Base-by-base conservation (phyloP, 1,140 invertebrate genomes). In the Coelopa frigida region DNA sequence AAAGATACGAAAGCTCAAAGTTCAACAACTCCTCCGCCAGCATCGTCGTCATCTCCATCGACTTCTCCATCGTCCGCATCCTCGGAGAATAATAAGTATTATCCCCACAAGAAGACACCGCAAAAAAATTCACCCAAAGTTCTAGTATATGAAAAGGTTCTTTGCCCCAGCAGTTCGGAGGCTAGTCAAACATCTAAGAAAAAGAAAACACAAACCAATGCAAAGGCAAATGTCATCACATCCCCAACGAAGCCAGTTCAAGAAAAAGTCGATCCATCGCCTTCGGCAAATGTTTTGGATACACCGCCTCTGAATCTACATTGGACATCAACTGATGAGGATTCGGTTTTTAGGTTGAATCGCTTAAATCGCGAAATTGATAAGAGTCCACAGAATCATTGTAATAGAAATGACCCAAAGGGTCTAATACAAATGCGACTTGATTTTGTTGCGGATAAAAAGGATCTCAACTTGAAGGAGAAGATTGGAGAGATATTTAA, bases 401-500 rank as follows among this genome's bases (percentile, higher is more conserved):
- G 15, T 17, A 10, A 23, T 11, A 20, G 32, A n/a, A n/a, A n/a
- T n/a, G n/a, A 44, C 20, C 20, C 39, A 7, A 14, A 21, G 5
- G 18, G 44, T 21, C 20, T 48, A 35, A 48, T 48, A 27, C 29
- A 48, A 24, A 36, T 48, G 38, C 46, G 46, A 21, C 29, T 48
- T 17, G 46, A 48, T 42, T 48, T 40, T 46, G 36, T 37, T 17
- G 40, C 22, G 20, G 23, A 43, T 14, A 48, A 48, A 18, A 48
- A 48, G 31, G 36, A 29, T 24, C n/a, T 33, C 22, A 18, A 33
- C 3, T 24, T 40, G 2, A 15, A 35, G 10, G 46, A 35, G 12
- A 43, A 37, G 23, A 48, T 21, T 11, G 23, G 33, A n/a, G 18
- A 49, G 36, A n/a, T 49, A 12, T 49, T 49, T 40, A 49, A 49